Percentiles rank a stretch among this genome's conserved stretches.
Conservation (phyloP, 1,140 invertebrate species). For the Chironomus striatipennis region DNA sequence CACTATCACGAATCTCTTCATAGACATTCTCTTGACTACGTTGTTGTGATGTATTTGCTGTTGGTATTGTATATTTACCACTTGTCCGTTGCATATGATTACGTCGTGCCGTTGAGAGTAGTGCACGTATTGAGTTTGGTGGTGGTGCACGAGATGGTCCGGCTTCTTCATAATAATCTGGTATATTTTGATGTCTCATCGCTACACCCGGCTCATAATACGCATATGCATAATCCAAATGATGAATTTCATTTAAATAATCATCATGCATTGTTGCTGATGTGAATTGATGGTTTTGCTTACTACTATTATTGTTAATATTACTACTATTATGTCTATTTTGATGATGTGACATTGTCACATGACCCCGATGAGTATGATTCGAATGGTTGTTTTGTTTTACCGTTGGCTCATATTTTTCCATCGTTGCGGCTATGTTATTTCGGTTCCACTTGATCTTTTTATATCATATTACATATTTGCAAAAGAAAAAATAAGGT, state of each 20-base stretch:
- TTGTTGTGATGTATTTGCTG: conserved; percentile 34
- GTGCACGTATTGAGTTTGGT: conserved; percentile 39
- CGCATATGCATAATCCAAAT: conserved; percentile 64
- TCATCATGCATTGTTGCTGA: conserved; percentile 31
- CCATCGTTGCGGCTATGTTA: conserved; percentile 47
- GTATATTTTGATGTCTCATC: conserved; percentile 49
- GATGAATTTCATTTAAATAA: conserved; percentile 31
- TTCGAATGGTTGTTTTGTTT: background rate
- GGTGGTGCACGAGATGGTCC: conserved; percentile 36
- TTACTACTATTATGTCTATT: conserved; percentile 27
- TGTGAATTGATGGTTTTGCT: conserved; percentile 25
- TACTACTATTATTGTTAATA: conserved; percentile 30
- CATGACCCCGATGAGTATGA: conserved; percentile 28
- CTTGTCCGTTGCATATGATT: conserved; percentile 35
- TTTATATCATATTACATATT: background rate
- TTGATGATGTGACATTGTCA: conserved; percentile 30
- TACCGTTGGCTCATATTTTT: conserved; percentile 41
- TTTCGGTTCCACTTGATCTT: conserved; percentile 32
- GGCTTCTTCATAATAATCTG: conserved; percentile 43
- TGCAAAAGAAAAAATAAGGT: too few relatives aligned
- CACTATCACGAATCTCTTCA: conserved; percentile 64
- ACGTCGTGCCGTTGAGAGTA: conserved; percentile 37
- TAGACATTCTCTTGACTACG: conserved; percentile 78
- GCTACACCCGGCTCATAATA: conserved; percentile 60
- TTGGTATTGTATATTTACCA: conserved; percentile 33